A percentile compares a stretch with the other conserved stretches of the same genome.
Conservation (phyloP, 1,140 invertebrate species). For the Penaeus indicus region DNA sequence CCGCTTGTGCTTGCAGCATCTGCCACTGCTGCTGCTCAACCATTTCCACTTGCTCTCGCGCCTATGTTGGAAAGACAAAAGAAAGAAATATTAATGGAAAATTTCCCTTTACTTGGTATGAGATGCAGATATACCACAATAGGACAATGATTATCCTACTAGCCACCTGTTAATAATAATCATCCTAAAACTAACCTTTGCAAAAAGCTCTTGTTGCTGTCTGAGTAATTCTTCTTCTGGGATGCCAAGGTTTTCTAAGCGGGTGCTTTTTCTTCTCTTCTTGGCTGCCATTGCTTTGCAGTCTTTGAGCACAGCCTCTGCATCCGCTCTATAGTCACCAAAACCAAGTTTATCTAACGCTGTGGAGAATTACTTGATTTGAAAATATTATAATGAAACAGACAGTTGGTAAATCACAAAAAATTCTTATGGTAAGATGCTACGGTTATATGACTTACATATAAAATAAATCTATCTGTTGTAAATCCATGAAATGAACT, state of each 20-base stretch:
- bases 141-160: background rate
- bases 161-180: background rate
- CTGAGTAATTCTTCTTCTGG: slow-evolving; percentile 97
- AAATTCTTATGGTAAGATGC: background rate
- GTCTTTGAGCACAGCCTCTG: slow-evolving; percentile 92
- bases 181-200: slow-evolving; percentile 76
- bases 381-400: background rate
- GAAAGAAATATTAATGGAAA: background rate
- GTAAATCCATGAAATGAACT: too few species aligned
- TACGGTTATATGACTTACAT: background rate
- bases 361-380: slow-evolving; percentile 69
- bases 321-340: slow-evolving; percentile 92
- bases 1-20: slow-evolving; percentile 81
- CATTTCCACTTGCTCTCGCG: slow-evolving; percentile 66
- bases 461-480: too few species aligned
- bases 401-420: background rate
- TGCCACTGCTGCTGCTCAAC: slow-evolving; percentile 91
- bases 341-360: slow-evolving; percentile 95
- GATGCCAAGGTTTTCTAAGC: slow-evolving; percentile 96
- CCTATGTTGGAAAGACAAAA: background rate
- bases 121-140: slow-evolving; percentile 28
- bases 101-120: background rate
- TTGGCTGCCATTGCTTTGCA: slow-evolving; percentile 97
- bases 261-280: slow-evolving; percentile 90
- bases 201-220: slow-evolving; percentile 98